Evolutionary conservation across 2,888 invertebrate genomes (phyloP).

Genomic region (Epiblema foenella): DNA sequence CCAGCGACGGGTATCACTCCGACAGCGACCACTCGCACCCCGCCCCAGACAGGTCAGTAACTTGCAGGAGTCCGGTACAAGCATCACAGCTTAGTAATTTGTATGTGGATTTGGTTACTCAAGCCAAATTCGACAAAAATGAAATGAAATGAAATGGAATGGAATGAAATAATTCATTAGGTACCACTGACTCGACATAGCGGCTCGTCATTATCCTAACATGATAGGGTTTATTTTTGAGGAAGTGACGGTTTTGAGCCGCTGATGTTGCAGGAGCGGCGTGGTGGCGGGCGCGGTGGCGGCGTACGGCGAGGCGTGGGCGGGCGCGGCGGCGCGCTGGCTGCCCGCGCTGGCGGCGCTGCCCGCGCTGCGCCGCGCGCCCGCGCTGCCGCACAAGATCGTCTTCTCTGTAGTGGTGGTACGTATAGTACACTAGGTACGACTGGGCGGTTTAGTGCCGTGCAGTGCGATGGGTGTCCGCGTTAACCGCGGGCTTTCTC

Average conservation of each 20-base stretch:
- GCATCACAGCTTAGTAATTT: too few relatives aligned
- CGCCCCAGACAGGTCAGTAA: conserved; percentile 68
- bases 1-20: conserved; percentile 93
- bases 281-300: conserved; percentile 90
- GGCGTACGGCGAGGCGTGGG: conserved; percentile 93
- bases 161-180: too few relatives aligned
- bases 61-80: not conserved
- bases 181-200: too few relatives aligned
- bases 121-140: too few relatives aligned
- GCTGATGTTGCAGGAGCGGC: conserved; percentile 74
- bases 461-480: too few relatives aligned
- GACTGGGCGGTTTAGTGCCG: not conserved
- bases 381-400: conserved; percentile 96
- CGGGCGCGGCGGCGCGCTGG: conserved; percentile 92
- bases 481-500: too few relatives aligned
- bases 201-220: too few relatives aligned
- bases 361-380: conserved; percentile 91
- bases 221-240: too few relatives aligned
- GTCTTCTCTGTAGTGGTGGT: conserved; percentile 98
- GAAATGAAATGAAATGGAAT: too few relatives aligned
- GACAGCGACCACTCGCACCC: conserved; percentile 87
- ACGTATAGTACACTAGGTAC: conserved; percentile 73
- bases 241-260: too few relatives aligned
- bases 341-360: conserved; percentile 93
- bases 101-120: too few relatives aligned